phyloP scores from a whole-genome alignment of 64 coral and sea anemone species.

The Montipora foliosa region DNA sequence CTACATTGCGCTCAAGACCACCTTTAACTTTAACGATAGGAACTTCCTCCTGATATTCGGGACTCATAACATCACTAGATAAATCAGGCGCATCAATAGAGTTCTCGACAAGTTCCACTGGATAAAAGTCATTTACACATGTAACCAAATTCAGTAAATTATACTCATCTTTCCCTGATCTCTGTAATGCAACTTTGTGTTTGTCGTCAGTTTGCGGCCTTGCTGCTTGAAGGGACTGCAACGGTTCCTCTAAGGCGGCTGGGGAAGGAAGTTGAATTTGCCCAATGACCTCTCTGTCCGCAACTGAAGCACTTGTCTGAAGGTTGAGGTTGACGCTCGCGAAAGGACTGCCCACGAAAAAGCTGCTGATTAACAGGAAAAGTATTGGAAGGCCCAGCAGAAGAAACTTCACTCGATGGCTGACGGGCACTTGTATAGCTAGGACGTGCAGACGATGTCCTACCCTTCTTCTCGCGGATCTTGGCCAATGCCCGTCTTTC shows the following conservation, averaged over 20 bases:
- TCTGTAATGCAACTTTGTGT: slow-evolving; percentile 14
- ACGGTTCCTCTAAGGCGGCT: slow-evolving; percentile 37
- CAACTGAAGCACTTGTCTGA: slow-evolving; percentile 70
- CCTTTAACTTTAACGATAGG: slow-evolving; percentile 48
- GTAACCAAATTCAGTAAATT: slow-evolving; percentile 50
- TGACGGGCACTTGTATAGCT: slow-evolving; percentile 11
- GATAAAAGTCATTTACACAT: slow-evolving; percentile 44
- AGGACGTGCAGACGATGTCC: not conserved
- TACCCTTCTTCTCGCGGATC: slow-evolving; percentile 49
- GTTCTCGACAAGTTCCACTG: slow-evolving; percentile 22
- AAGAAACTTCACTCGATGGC: slow-evolving; percentile 17
- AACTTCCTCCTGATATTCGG: slow-evolving; percentile 19
- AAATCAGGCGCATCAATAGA: slow-evolving; percentile 4
- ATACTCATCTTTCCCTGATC: slow-evolving; percentile 62
- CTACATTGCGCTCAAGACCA: not conserved
- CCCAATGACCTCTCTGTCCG: slow-evolving; percentile 44
- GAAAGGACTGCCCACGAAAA: slow-evolving; percentile 51
- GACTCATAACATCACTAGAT: slow-evolving; percentile 1
- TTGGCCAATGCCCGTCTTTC: slow-evolving; percentile 54
- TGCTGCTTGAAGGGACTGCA: slow-evolving; percentile 22
- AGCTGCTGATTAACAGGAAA: slow-evolving; percentile 40
- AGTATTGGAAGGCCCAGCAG: slow-evolving; percentile 33
- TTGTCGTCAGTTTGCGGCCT: slow-evolving; percentile 6
- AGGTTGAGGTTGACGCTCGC: slow-evolving; percentile 50
- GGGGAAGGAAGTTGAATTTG: slow-evolving; percentile 30